phyloP scores from a whole-genome alignment of 2,888 invertebrate species.

The Drosophila algonquin region DNA sequence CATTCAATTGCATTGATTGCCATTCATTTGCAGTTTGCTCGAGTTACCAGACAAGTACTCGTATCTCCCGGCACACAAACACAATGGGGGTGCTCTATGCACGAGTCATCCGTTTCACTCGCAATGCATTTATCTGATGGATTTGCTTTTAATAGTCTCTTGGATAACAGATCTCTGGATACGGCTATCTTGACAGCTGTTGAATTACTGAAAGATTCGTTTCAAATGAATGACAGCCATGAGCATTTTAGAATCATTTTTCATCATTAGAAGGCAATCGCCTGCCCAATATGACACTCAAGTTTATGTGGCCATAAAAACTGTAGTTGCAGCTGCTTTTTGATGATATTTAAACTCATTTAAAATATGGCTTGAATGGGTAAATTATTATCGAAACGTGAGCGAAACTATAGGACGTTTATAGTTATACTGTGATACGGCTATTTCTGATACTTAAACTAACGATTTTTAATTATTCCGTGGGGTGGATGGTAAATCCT shows the following conservation, averaged over 20 bases:
- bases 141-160: constrained; percentile 13
- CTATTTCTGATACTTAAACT: background rate
- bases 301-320: background rate
- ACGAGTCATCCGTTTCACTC: background rate
- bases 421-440: background rate
- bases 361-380: background rate
- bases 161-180: constrained; percentile 2
- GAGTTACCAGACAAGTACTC: constrained; percentile 9
- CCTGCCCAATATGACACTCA: background rate
- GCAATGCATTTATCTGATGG: constrained; percentile 24
- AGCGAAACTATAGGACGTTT: background rate
- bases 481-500: too few relatives aligned
- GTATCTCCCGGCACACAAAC: constrained; percentile 3
- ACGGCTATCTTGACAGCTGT: constrained; percentile 15
- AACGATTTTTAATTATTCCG: too few relatives aligned
- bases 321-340: background rate
- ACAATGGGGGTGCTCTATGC: background rate
- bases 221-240: background rate
- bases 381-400: background rate
- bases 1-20: constrained; percentile 57
- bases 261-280: background rate
- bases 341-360: background rate
- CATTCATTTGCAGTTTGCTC: constrained; percentile 22
- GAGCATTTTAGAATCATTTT: background rate
- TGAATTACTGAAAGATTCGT: constrained; percentile 4